Base-by-base conservation (phyloP, 2,113 vertebrate species). In the Zosterops hypoxanthus region DNA sequence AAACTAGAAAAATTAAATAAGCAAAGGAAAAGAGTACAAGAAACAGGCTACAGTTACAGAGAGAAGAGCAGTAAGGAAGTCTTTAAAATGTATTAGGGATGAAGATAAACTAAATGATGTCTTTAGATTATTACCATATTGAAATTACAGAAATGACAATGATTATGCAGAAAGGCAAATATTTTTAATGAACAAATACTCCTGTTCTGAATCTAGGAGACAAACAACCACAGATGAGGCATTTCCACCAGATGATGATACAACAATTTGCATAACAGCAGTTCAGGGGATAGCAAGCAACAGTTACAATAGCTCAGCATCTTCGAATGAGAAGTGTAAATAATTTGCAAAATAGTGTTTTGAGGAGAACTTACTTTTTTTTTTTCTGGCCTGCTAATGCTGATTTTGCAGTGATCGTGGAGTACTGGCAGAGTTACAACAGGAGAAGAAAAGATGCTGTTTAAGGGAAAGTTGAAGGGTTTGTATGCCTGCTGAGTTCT, bases 111-210 rank as follows among this genome's bases (percentile, higher is more conserved):
- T 52, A 81, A 81, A 78, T 57, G 13, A 86, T 66, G 60, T 56
- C 68, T 88, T 93, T 94, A 92, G 88, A 90, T 26, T 34, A 28
- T 46, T 77, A 92, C 92, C 86, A 92, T 93, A 81, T 75, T 83
- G 72, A 93, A 95, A 96, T 94, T 88, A 75, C 31, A 90, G 68
- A 86, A 92, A 88, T 66, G 21, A 53, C 9, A 88, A 81, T 72
- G 90, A 90, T 93, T 96, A 92, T 69, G 60, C 86, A 92, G 80
- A 92, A 93, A 78, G 29, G 80, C 46, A 88, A 94, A 93, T 92
- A 44, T 75, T 97, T 90, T 90, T 90, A 83, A 92, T 90, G 39
- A 96, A 77, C 49, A 85, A 92, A 70, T 92, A 78, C 49, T 86
- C 64, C 71, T 90, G 72, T 73, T 83, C 90, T 83, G 94, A 66